Conservation (phyloP, 2,888 invertebrate genomes). For the Cephus runcator region DNA sequence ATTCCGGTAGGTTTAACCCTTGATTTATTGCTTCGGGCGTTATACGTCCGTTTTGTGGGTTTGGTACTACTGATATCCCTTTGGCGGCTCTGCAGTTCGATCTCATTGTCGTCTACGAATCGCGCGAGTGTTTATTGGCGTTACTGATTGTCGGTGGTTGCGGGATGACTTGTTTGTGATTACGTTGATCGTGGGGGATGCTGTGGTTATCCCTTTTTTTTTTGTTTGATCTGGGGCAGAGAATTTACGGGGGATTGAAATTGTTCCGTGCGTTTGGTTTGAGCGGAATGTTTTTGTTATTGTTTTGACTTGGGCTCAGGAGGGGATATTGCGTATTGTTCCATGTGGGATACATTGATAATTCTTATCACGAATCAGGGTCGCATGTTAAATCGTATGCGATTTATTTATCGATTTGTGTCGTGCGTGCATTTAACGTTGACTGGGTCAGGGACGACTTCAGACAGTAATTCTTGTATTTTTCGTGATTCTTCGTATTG, state of each 20-base stretch:
- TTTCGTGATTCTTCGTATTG: not conserved
- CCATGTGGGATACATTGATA: not conserved
- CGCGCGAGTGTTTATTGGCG: not conserved
- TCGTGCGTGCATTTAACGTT: not conserved
- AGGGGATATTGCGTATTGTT: not conserved
- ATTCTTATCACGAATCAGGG: not conserved
- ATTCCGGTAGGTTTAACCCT: slow-evolving; percentile 44
- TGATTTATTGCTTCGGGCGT: not conserved
- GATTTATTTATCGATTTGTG: not conserved
- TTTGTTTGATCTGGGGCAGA: no score
- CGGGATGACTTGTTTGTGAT: not conserved
- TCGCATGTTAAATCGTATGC: not conserved
- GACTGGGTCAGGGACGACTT: not conserved
- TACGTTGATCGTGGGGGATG: not conserved
- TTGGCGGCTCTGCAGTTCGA: not conserved
- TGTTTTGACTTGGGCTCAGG: not conserved
- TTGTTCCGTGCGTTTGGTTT: not conserved
- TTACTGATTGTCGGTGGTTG: not conserved
- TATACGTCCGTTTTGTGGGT: not conserved
- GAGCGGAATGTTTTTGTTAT: not conserved
- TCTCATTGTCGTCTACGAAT: not conserved
- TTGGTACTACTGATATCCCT: not conserved
- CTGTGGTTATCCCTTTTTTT: not conserved
- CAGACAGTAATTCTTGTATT: not conserved
- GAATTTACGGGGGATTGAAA: not conserved